These are phyloP conservation scores for Struthio camelus DNA, from an alignment of 2,113 vertebrate genomes.

Conservation along the genomic window DNA sequence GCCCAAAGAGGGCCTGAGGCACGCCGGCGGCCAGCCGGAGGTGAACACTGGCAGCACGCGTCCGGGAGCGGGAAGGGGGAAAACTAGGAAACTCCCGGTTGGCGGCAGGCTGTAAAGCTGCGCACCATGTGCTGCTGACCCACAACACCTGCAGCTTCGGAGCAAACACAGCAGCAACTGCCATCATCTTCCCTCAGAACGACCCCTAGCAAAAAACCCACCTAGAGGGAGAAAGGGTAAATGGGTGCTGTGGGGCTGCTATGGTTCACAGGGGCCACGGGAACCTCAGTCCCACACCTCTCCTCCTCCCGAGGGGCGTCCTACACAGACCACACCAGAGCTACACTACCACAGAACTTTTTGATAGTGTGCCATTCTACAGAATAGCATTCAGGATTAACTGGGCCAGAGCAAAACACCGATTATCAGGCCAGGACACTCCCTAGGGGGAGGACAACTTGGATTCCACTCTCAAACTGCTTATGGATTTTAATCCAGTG, in stretches of 20 bases:
- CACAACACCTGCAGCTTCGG: neutral
- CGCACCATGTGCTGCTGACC: neutral
- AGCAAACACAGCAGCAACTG: neutral
- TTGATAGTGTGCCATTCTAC: neutral
- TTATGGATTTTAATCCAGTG: neutral
- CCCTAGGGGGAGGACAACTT: neutral
- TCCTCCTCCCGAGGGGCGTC: neutral
- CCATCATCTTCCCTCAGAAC: neutral
- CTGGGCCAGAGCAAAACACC: neutral
- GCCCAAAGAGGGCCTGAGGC: neutral
- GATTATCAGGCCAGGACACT: neutral
- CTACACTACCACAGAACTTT: neutral
- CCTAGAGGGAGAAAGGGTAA: neutral
- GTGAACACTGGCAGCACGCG: fast-evolving
- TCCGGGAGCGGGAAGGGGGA: neutral
- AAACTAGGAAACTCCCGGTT: neutral
- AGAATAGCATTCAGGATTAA: neutral
- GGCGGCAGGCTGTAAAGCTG: neutral
- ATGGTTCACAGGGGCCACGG: neutral
- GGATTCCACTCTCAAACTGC: neutral
- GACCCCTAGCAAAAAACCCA: neutral
- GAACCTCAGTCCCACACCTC: neutral
- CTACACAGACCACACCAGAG: neutral
- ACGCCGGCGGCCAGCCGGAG: fast-evolving
- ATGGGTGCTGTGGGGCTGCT: neutral